Conservation (phyloP, 1,140 invertebrate species). For the Drosophila mojavensis region DNA sequence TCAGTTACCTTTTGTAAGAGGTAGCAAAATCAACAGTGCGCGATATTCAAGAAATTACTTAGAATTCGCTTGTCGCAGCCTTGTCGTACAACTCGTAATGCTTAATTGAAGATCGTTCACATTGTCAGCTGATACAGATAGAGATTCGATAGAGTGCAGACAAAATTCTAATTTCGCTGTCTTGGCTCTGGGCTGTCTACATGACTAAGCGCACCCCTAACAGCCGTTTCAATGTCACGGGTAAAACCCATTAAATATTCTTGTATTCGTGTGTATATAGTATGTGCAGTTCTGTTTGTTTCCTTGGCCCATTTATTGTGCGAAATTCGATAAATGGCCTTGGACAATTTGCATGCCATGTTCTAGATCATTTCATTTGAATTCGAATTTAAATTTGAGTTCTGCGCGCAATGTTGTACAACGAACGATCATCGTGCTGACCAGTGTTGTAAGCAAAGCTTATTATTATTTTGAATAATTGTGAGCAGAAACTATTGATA, state of each 20-base stretch:
- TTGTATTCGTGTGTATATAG: not conserved
- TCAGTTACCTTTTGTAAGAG: conserved; percentile 69
- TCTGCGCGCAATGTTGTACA: not conserved
- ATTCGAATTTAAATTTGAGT: conserved; percentile 10
- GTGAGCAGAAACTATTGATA: not conserved
- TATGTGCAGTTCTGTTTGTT: not conserved
- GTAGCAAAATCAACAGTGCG: conserved; percentile 25
- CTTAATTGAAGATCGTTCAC: conserved; percentile 76
- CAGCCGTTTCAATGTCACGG: conserved; percentile 24
- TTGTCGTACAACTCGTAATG: conserved; percentile 61
- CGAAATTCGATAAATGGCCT: not conserved
- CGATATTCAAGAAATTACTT: conserved; percentile 47
- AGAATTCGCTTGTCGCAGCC: conserved; percentile 58
- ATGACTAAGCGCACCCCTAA: not conserved
- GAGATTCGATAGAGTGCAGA: conserved; percentile 16
- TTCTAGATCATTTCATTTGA: not conserved
- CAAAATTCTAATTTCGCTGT: conserved; percentile 46
- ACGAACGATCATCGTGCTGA: not conserved
- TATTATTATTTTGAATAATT: too few species aligned
- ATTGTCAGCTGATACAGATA: conserved; percentile 21
- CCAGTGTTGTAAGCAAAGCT: not conserved
- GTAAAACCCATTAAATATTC: not conserved
- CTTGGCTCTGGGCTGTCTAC: not conserved
- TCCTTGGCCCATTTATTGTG: conserved; percentile 26
- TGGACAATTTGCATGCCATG: not conserved